A percentile compares a stretch with the other conserved stretches of the same genome.
Conservation (phyloP, 2,113 vertebrate genomes). For the Synodontis membranacea region DNA sequence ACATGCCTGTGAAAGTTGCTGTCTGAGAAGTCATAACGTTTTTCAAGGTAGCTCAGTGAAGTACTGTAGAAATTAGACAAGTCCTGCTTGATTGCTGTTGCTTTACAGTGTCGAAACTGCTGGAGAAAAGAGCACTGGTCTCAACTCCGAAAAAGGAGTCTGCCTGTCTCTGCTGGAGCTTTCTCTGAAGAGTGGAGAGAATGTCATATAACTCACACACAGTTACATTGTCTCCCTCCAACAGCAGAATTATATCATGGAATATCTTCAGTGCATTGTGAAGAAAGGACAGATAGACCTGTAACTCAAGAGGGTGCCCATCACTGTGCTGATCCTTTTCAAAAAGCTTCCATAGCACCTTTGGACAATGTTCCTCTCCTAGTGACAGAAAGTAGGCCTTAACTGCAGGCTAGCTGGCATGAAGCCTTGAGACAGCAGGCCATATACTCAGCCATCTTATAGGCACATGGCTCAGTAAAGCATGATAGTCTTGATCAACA, state of each 20-base stretch:
- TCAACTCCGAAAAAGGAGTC: conserved; percentile 46
- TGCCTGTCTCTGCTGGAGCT: conserved; percentile 25
- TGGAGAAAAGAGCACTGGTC: conserved; percentile 26
- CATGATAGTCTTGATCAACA: conserved; percentile 33
- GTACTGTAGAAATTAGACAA: background rate
- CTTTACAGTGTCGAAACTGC: conserved; percentile 28
- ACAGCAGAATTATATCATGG: conserved; percentile 36
- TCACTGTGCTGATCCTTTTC: conserved; percentile 43
- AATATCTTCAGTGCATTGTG: conserved; percentile 46
- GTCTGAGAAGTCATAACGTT: conserved; percentile 47
- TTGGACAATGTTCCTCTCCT: conserved; percentile 40
- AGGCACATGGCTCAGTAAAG: conserved; percentile 29
- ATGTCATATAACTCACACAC: conserved; percentile 30
- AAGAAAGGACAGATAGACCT: conserved; percentile 34
- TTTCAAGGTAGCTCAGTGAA: conserved; percentile 49
- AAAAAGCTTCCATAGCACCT: conserved; percentile 36
- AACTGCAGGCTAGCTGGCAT: conserved; percentile 37
- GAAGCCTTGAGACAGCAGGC: conserved; percentile 42
- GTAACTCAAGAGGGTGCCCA: conserved; percentile 24
- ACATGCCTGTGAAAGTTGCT: conserved; percentile 32
- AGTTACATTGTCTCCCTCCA: conserved; percentile 39
- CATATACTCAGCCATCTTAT: conserved; percentile 45
- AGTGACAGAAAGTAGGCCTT: conserved; percentile 47
- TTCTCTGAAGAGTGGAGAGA: conserved; percentile 30
- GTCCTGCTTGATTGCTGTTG: conserved; percentile 43